Evolutionary conservation across 1,140 invertebrate species (phyloP).

Genomic region (Drosophila lowei): DNA sequence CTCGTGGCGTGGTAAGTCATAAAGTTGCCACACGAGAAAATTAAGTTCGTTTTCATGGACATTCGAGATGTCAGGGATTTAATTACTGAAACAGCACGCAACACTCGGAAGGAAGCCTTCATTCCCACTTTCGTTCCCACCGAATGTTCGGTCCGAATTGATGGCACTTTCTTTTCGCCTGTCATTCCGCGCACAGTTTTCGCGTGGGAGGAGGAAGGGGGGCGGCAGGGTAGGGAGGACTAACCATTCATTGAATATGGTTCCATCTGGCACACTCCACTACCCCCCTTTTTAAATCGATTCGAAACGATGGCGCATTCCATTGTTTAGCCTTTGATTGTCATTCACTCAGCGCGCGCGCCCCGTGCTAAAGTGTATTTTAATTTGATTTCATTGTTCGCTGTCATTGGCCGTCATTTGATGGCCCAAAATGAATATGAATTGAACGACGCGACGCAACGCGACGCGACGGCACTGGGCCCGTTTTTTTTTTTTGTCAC

Average conservation of each 20-base stretch:
- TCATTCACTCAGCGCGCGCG: slow-evolving; percentile 46
- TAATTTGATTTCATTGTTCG: slow-evolving; percentile 81
- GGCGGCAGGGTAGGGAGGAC: background rate
- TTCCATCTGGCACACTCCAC: background rate
- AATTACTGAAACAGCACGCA: slow-evolving; percentile 61
- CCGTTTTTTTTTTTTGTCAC: slow-evolving; percentile 11
- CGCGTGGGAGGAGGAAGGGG: slow-evolving; percentile 2
- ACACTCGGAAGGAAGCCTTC: slow-evolving; percentile 57
- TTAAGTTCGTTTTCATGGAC: slow-evolving; percentile 58
- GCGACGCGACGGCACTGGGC: background rate
- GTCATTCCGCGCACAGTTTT: slow-evolving; percentile 32
- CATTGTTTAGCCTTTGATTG: slow-evolving; percentile 78
- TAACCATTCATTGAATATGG: slow-evolving; percentile 4
- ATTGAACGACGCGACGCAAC: slow-evolving; percentile 40
- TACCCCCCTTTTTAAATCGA: slow-evolving; percentile 13
- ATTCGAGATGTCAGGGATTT: slow-evolving; percentile 43
- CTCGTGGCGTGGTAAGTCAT: slow-evolving; percentile 22
- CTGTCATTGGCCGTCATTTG: slow-evolving; percentile 68
- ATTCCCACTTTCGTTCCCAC: too few relatives aligned
- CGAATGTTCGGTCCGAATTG: slow-evolving; percentile 33
- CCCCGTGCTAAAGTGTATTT: slow-evolving; percentile 75
- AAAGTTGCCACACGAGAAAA: slow-evolving; percentile 40
- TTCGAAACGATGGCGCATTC: slow-evolving; percentile 34
- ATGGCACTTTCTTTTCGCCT: slow-evolving; percentile 43
- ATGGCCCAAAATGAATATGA: slow-evolving; percentile 76